Percentiles rank a stretch among this genome's conserved stretches.
phyloP scores from a whole-genome alignment of 2,797 vertebrate species.

The Nannoperca obscura region DNA sequence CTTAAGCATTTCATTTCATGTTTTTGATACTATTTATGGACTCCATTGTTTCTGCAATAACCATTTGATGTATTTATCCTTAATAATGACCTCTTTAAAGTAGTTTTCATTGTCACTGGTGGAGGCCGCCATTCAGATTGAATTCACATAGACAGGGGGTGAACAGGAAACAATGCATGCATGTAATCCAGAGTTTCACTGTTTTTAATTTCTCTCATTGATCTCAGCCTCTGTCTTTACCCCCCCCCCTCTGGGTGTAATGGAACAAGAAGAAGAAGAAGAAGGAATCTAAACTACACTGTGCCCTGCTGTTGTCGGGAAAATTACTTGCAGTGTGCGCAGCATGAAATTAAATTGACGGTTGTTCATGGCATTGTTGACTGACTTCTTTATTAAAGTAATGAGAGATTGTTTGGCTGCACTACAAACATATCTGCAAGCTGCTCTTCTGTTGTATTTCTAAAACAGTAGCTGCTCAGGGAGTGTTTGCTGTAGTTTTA shows the following conservation, averaged over 20 bases:
- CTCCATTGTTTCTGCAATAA: neutral
- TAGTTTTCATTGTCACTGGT: neutral
- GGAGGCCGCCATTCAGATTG: neutral
- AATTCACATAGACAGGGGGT: neutral
- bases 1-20: neutral
- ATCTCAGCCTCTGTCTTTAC: neutral
- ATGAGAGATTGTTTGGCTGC: slow-evolving; percentile 2
- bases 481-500: neutral
- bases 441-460: neutral
- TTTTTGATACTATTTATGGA: neutral
- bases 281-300: neutral
- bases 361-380: neutral
- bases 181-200: neutral
- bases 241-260: neutral
- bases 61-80: neutral
- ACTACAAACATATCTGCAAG: neutral
- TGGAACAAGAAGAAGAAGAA: neutral
- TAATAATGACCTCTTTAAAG: neutral
- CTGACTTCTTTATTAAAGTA: neutral
- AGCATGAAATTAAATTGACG: neutral
- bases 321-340: too few species aligned
- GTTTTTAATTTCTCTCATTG: neutral
- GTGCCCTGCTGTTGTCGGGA: neutral
- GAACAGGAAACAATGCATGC: slow-evolving; percentile 11
- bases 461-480: neutral